Base-by-base conservation (phyloP, 2,888 invertebrate genomes). In the Timandra comae region DNA sequence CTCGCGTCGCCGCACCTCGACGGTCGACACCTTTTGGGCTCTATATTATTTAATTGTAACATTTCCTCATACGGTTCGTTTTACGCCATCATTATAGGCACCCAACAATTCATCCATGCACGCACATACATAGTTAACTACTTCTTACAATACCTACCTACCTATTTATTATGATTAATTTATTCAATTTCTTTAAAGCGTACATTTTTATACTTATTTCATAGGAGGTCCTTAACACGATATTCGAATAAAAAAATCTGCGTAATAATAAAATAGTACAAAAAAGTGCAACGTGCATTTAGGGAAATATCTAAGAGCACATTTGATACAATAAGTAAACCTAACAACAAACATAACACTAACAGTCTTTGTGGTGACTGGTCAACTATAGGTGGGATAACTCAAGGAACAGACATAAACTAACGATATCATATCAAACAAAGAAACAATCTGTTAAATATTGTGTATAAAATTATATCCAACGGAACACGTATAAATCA, bases 121-220 rank as follows among this genome's bases (percentile, higher is more conserved):
- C 75, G 70, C 72, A 68, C 69, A 68, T 67, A 24, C 10, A 7
- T 16, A 72, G 57, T 58, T 64, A 59, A 59, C 76, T 81, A 80
- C 76, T 63, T 63, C 78, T 78, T 80, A 80, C 56, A 63, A 66
- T 75, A 76, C 62, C 79, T 81, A 80, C 75, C 80, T 81, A 80
- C 70, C 78, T 82, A 81, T 75, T 68, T 72, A 62, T 79, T 76
- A 79, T 63, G 69, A 76, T 63, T 81, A 72, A 72, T 66, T 80
- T 81, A 76, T 73, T 67, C 71, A 77, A 81, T 80, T 81, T 84
- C 80, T 75, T 85, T 85, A 85, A 85, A 84, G 85, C 85, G 85
- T 85, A 85, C 80, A 82, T 80, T 84, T 73, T 84, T 82, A 82
- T 84, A 68, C 77, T 82, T 81, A 82, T 61, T 63, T 63, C 59